These are phyloP conservation scores for Oopsacas minuta DNA, from an alignment of 37 sponge, comb jelly and placozoan species.

Conservation along the genomic window DNA sequence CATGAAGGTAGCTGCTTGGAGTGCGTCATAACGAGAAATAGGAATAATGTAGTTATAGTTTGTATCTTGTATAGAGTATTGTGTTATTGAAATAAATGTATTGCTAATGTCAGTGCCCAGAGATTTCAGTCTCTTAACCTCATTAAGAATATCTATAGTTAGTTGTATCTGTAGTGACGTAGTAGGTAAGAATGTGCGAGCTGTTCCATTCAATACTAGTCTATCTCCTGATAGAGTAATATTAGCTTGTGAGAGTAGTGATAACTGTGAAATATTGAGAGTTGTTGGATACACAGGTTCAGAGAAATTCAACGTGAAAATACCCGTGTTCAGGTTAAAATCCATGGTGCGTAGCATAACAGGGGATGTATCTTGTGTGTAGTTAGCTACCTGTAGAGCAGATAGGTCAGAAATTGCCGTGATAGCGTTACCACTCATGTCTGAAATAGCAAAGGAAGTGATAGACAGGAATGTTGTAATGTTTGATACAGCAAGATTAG, in stretches of 20 bases:
- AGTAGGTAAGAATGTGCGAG: neutral
- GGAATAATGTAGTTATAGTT: constrained; percentile 25
- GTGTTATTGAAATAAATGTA: constrained; percentile 48
- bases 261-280: constrained; percentile 36
- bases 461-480: constrained; percentile 50
- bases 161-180: constrained; percentile 24
- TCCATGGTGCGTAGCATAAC: constrained; percentile 35
- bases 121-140: constrained; percentile 48
- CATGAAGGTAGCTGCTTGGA: constrained; percentile 23
- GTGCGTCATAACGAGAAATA: constrained; percentile 24
- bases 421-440: constrained; percentile 55
- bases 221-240: neutral
- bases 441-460: constrained; percentile 34
- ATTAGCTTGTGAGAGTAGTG: constrained; percentile 23
- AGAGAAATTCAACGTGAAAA: constrained; percentile 45
- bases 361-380: constrained; percentile 34
- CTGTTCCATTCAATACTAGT: neutral
- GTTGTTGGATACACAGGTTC: constrained; percentile 57
- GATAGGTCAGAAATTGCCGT: constrained; percentile 21
- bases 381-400: constrained; percentile 34
- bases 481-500: constrained; percentile 42
- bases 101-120: constrained; percentile 38
- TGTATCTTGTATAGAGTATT: constrained; percentile 36
- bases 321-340: constrained; percentile 46
- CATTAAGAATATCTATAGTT: constrained; percentile 42